A percentile compares a stretch with the other conserved stretches of the same genome.
Evolutionary conservation across 2,113 vertebrate species (phyloP).

Genomic region (Hemichromis elongatus): DNA sequence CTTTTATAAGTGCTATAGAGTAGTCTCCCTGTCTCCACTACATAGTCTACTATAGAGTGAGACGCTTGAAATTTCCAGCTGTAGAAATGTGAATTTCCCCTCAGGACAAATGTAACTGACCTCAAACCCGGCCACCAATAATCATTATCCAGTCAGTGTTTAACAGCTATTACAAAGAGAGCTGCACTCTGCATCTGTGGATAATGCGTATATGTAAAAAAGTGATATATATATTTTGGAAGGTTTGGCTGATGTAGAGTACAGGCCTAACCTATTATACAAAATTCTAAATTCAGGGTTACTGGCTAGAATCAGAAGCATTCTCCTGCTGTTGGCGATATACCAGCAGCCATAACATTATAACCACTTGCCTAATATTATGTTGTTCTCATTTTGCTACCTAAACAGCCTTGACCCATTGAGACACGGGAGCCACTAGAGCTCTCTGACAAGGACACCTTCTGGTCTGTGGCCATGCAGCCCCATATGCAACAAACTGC

Average conservation of each 20-base stretch:
- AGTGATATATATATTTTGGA: background rate
- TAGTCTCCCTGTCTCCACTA: too few relatives aligned
- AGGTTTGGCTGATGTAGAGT: background rate
- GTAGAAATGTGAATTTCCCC: background rate
- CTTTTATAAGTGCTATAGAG: background rate
- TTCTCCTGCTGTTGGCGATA: background rate
- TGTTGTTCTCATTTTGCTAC: background rate
- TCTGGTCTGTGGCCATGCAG: background rate
- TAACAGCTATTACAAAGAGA: background rate
- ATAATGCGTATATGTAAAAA: background rate
- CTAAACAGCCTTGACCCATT: background rate
- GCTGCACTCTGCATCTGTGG: background rate
- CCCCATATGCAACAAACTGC: background rate
- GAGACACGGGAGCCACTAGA: background rate
- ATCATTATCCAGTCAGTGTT: background rate
- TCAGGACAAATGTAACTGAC: background rate
- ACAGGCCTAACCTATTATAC: fast-evolving
- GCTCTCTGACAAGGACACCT: fast-evolving
- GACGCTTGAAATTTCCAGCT: background rate
- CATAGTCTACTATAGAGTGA: too few relatives aligned
- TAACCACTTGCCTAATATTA: background rate
- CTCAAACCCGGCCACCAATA: fast-evolving
- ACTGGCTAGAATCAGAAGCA: background rate
- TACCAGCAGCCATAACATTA: background rate
- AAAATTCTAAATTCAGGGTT: background rate